Conservation (phyloP, 2,888 invertebrate species). For the Cordylochernes scorpioides region DNA sequence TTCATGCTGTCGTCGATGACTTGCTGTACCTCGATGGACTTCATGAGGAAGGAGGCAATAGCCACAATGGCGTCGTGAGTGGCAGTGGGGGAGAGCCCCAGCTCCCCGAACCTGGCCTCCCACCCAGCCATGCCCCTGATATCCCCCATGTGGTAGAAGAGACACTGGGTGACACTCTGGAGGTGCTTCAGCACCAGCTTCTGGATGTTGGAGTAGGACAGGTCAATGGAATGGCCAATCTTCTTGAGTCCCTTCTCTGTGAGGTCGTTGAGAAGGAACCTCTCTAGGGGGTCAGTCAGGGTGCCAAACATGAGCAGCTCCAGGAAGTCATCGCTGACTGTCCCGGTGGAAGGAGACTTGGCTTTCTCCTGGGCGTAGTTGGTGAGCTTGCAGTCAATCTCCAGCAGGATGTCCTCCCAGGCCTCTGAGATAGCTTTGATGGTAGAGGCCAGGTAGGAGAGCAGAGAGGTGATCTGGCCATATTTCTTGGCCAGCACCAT, state of each 20-base stretch:
- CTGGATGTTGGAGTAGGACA: conserved; percentile 78
- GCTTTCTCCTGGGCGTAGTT: conserved; percentile 37
- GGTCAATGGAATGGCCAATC: conserved; percentile 69
- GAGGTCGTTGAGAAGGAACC: conserved; percentile 39
- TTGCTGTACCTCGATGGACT: conserved; percentile 68
- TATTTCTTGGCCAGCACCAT: conserved; percentile 40
- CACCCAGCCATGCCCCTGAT: conserved; percentile 55
- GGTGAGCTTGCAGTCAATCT: conserved; percentile 75
- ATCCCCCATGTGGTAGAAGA: conserved; percentile 58
- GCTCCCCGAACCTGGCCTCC: conserved; percentile 40
- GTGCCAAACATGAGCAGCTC: conserved; percentile 64
- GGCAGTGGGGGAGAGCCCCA: conserved; percentile 8
- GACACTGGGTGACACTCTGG: conserved; percentile 51
- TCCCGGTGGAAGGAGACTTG: conserved; percentile 40
- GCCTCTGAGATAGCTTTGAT: conserved; percentile 58
- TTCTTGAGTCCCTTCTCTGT: conserved; percentile 81
- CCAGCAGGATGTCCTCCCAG: conserved; percentile 74
- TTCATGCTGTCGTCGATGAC: conserved; percentile 72
- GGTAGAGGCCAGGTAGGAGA: conserved; percentile 41
- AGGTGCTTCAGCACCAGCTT: conserved; percentile 60
- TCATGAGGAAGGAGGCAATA: conserved; percentile 57
- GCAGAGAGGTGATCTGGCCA: conserved; percentile 38
- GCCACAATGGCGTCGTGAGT: conserved; percentile 33
- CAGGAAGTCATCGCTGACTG: conserved; percentile 64
- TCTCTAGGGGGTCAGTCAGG: conserved; percentile 43